Base-by-base conservation (phyloP, 2,797 vertebrate species). In the Cryptoprocta ferox region DNA sequence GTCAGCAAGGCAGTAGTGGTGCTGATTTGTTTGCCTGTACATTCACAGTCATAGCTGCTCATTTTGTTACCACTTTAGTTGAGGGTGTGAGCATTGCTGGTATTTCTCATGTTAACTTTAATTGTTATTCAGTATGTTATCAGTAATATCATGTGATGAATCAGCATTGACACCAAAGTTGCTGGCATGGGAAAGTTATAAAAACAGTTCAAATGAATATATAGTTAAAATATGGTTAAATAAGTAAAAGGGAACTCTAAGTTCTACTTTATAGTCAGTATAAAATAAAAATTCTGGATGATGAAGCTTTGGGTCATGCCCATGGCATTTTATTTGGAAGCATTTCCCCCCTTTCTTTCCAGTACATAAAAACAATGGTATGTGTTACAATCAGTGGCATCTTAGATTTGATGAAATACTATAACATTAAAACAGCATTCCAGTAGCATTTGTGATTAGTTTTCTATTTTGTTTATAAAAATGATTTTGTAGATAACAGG, bases 381-480 rank as follows among this genome's bases (percentile, higher is more conserved):
- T 81, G 4, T 87, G 9, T 81, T 88, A 63, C 0, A 79, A 15
- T 80, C 15, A 65, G 0, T 94, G 91, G 12, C n/a, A 15, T 91
- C 28, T 88, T 88, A 94, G 53, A 48, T 94, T 94, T 95, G 81
- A 75, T 75, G 50, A 93, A 94, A 63, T 91, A 65, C 1, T 2
- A 16, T 89, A 86, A 61, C 39, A 92, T 93, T 94, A 63, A 91
- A 94, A 53, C 82, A 32, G 19, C 37, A 75, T 82, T 93, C n/a
- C 7, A 70, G 68, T 68, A 93, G 59, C 21, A 30, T 76, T 89
- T 95, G 61, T 78, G n/a, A 32, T 95, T 82, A 32, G n/a, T 61
- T 92, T 96, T 88, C 21, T 61, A 18, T 87, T 91, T 94, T 93
- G 37, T 81, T 73, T 42, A n/a, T 96, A 12, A 87, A 89, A 39